Evolutionary conservation across 2,888 invertebrate genomes (phyloP), one percentile per base, ranked within the genome.

Genomic region (Schrankia costaestrigalis): DNA sequence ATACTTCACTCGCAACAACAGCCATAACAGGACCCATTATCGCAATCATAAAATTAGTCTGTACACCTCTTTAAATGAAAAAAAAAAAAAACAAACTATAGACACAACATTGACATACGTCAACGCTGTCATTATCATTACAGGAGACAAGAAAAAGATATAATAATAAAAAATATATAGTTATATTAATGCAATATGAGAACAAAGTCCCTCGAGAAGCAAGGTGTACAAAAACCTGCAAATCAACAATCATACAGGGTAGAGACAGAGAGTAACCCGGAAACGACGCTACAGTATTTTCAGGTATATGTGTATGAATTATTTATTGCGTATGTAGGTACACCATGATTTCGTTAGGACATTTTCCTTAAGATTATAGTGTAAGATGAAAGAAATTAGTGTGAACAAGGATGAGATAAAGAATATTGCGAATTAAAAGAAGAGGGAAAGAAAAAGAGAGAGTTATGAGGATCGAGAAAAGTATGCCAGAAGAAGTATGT

Each of bases 231-330:
- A 59, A 69, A 67, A 71, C 43, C 45, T 35, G 47, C 43, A 41
- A 56, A 48, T 35, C 61, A 55, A 37, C 53, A 34, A 21, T 12
- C 37, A 46, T 71, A 66, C 55, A 69, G 67, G 61, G 55, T 63
- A 33, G 66, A 71, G 44, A 31, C 26, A 12, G 72, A 71, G 31
- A 63, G 63, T 54, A 67, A 77, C 63, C 77, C 75, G 68, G 84
- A 83, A 68, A 67, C 69, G 22, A 61, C 65, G 42, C 67, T 73
- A 30, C 78, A 78, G 55, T 78, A 76, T 68, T 83, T 84, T 76
- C 84, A 83, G 80, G 83, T 84, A 64, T 29, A 31, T 31, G 19
- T 40, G 51, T 63, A 58, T 60, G 51, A 41, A 63, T 49, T 38
- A 54, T 54, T 47, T 48, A 54, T 56, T 25, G 27, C 26, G n/a